Evolutionary conservation across 2,888 invertebrate genomes (phyloP).

Genomic region (Limnephilus marmoratus): DNA sequence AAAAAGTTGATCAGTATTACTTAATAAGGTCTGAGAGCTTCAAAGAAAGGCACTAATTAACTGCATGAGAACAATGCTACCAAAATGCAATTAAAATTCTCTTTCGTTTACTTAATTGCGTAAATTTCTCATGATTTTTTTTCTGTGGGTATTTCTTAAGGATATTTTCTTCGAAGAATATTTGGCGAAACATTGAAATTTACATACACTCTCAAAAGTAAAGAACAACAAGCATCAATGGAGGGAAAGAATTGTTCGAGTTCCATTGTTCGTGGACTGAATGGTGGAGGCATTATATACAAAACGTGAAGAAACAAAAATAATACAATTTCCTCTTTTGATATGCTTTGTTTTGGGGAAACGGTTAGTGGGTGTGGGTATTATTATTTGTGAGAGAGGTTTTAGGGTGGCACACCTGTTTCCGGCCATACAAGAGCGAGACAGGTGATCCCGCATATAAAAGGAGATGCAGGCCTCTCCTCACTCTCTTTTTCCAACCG

Average conservation of each 20-base stretch:
- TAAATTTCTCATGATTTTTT: conserved; percentile 23
- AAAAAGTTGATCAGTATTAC: not conserved
- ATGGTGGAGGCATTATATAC: conserved; percentile 34
- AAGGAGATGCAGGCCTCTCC: no score
- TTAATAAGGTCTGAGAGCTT: conserved; percentile 6
- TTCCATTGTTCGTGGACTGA: conserved; percentile 32
- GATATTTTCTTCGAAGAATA: not conserved
- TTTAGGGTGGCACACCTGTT: no score
- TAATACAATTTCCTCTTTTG: conserved; percentile 49
- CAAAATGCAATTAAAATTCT: conserved; percentile 37
- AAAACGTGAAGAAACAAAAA: conserved; percentile 50
- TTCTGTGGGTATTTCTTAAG: not conserved
- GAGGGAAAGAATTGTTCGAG: conserved; percentile 42
- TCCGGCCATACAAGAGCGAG: no score
- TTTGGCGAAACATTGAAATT: conserved; percentile 2
- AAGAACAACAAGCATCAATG: conserved; percentile 22
- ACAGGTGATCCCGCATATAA: no score
- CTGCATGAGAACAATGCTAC: conserved; percentile 30
- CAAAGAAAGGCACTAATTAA: conserved; percentile 28
- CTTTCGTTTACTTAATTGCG: conserved; percentile 4
- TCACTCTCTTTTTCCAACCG: no score
- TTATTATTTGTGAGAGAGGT: no score
- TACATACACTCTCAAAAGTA: conserved; percentile 36
- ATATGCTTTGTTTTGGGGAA: conserved; percentile 46
- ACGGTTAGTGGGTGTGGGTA: conserved; percentile 15